phyloP scores from a whole-genome alignment of 2,113 vertebrate genomes.

The human (Homo sapiens) region GRCh38 chr12:63930001-63930500 shows the following conservation, averaged over 20 bases:
- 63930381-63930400: constrained; percentile 27
- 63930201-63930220: neutral
- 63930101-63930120: neutral
- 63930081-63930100: neutral
- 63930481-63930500: neutral
- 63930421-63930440: neutral
- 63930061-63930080: too few species aligned
- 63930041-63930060: too few species aligned
- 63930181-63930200: neutral
- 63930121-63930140: constrained; percentile 20
- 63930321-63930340: too few species aligned
- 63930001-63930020: too few species aligned
- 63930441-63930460: neutral
- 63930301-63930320: too few species aligned
- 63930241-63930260: too few species aligned
- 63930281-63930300: too few species aligned
- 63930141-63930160: neutral
- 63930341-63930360: neutral
- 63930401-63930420: constrained; percentile 16
- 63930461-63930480: constrained; percentile 2
- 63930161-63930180: constrained; percentile 22
- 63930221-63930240: too few species aligned
- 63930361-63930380: neutral
- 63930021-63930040: too few species aligned
- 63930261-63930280: too few species aligned